Conservation (phyloP, 2,797 vertebrate species). For the Babyrousa celebensis region DNA sequence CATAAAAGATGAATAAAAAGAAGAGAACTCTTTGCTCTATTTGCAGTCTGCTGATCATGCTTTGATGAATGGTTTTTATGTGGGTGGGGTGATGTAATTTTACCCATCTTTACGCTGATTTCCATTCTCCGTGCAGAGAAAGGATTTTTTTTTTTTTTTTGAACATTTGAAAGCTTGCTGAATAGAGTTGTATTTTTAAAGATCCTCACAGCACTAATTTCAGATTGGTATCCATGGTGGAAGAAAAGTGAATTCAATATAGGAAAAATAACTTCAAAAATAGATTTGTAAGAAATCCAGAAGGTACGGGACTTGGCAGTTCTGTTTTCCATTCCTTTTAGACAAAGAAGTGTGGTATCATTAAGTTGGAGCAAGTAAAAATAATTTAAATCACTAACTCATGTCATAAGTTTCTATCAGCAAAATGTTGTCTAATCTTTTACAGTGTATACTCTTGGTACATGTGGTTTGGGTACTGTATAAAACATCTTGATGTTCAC, state of each 20-base stretch:
- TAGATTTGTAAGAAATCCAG: conserved; percentile 71
- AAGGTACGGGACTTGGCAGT: conserved; percentile 61
- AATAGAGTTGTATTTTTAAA: conserved; percentile 80
- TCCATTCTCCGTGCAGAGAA: conserved; percentile 31
- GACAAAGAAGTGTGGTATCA: conserved; percentile 23
- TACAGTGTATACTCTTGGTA: background rate
- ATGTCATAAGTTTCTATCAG: conserved; percentile 9
- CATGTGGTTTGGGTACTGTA: background rate
- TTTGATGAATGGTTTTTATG: conserved; percentile 59
- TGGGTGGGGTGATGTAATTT: conserved; percentile 39
- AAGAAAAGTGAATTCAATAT: conserved; percentile 71
- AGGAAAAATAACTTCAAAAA: conserved; percentile 72
- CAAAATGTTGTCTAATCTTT: background rate
- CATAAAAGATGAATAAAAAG: conserved; percentile 54
- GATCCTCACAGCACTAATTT: conserved; percentile 71
- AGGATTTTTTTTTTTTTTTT: conserved; percentile 51
- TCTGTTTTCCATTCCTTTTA: conserved; percentile 65
- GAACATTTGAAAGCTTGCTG: conserved; percentile 68
- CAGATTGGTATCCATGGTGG: conserved; percentile 78
- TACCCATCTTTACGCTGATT: conserved; percentile 37
- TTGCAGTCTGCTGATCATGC: conserved; percentile 61
- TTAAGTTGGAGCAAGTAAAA: conserved; percentile 56
- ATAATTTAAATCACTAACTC: conserved; percentile 50
- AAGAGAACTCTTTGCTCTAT: background rate
- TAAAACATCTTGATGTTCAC: background rate